A percentile compares a stretch with the other conserved stretches of the same genome.
Conservation (phyloP, 1,140 invertebrate species). For the Heliconius himera region DNA sequence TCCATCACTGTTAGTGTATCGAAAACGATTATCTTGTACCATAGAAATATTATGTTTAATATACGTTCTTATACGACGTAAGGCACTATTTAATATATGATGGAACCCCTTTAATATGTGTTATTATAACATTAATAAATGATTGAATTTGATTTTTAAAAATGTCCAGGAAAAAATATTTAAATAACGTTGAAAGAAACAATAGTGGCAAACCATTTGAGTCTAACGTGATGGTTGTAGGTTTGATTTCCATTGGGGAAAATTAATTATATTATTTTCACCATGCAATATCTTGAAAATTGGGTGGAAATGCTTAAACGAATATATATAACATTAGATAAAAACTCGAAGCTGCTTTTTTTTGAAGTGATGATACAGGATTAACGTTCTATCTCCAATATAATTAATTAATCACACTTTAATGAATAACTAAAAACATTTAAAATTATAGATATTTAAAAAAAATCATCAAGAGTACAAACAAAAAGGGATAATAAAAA, state of each 20-base stretch:
- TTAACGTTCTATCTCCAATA: too few species aligned
- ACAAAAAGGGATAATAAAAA: slow-evolving; percentile 9
- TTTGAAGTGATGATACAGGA: too few species aligned
- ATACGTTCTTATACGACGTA: neutral
- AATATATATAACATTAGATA: too few species aligned
- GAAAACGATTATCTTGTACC: neutral
- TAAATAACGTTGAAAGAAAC: neutral
- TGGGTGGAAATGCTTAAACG: too few species aligned
- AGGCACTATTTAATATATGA: neutral
- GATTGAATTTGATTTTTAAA: neutral
- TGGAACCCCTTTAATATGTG: neutral
- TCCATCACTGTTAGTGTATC: slow-evolving; percentile 11
- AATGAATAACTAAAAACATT: too few species aligned
- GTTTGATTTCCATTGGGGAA: neutral
- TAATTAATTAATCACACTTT: too few species aligned
- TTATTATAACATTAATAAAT: neutral
- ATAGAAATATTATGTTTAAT: neutral
- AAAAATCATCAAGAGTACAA: neutral
- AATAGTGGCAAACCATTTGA: neutral
- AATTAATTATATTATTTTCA: neutral
- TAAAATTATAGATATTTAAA: too few species aligned
- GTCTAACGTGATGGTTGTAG: neutral
- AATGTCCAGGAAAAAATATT: neutral
- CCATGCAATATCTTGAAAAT: too few species aligned
- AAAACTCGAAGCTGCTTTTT: neutral